phyloP scores from a whole-genome alignment of 2,797 vertebrate species.

The Cephalopachus bancanus region DNA sequence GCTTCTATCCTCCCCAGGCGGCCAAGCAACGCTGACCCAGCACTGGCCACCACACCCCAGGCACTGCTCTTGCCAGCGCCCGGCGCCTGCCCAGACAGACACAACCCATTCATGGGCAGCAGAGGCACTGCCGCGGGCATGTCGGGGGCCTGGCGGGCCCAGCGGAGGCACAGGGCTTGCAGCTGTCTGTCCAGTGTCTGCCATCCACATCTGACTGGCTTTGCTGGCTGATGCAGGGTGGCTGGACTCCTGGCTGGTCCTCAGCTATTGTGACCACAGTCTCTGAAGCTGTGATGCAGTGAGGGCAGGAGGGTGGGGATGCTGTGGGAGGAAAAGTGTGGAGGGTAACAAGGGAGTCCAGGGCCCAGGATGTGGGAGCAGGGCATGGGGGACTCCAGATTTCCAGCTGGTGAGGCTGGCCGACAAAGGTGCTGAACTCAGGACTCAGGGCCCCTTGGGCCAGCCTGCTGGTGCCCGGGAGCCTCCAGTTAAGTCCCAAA shows the following conservation, averaged over 20 bases:
- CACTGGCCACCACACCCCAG: background rate
- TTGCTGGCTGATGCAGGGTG: background rate
- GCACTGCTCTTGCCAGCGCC: background rate
- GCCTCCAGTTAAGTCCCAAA: background rate
- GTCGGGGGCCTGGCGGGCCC: background rate
- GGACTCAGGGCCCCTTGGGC: background rate
- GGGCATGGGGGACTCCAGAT: accelerated
- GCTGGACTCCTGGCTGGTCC: background rate
- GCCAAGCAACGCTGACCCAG: background rate
- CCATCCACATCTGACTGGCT: accelerated
- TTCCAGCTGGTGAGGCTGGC: too few relatives aligned
- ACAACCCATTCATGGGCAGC: accelerated
- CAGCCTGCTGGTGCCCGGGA: background rate
- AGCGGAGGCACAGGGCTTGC: accelerated
- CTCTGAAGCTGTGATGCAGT: background rate
- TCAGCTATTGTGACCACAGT: accelerated
- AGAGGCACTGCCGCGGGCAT: background rate
- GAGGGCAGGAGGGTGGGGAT: background rate
- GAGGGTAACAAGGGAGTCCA: background rate
- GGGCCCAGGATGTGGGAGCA: background rate
- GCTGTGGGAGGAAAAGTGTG: accelerated
- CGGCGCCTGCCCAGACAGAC: accelerated
- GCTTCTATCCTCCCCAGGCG: background rate
- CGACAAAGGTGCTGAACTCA: accelerated
- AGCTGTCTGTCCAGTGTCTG: background rate